Evolutionary conservation across 2,888 invertebrate species (phyloP), one percentile per base, ranked within the genome.

Genomic region (Eucriotettix oculatus): DNA sequence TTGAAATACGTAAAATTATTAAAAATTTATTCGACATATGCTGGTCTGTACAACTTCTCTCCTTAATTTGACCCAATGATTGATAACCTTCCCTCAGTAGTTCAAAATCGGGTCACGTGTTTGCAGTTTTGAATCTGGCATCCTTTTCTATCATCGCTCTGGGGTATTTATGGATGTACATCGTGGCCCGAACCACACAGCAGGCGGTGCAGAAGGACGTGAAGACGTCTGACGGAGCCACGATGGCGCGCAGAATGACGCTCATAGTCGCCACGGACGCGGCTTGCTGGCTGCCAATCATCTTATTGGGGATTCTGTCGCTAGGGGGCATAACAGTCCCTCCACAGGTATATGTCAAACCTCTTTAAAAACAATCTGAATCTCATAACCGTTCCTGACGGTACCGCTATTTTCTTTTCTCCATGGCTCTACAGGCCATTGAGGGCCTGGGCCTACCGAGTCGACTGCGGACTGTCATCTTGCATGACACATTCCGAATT

Each of bases 201-300:
- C 69, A 70, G 56, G 75, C 75, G 7, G 75, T 73, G 0, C 68
- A 63, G 10, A 68, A 64, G 12, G 62, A 62, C 40, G 67, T 68
- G 16, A 64, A 66, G 10, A 63, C 65, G 29, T 65, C 67, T 9
- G 69, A 69, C 7, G 75, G 76, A 62, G 67, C 69, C 16, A 73
- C 75, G 3, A 75, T 78, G 75, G 77, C 76, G 0, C 70, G 73
- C 58, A 68, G 76, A 57, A 77, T 78, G 76, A 74, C 76, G 1
- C 65, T 77, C n/a, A 73, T 78, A 52, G 76, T 78, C 1, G 72
- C 74, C 61, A 77, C 78, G 0, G 77, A 77, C 66, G 76, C 77
- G 62, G 73, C 73, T 59, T 78, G 77, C 64, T 78, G 77, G 77
- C 71, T 77, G 59, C 78, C 77, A 12, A 77, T 77, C 63, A 76